Evolutionary conservation across 2,888 invertebrate genomes (phyloP), one percentile per base, ranked within the genome.

Genomic region (Andrena bicolor): DNA sequence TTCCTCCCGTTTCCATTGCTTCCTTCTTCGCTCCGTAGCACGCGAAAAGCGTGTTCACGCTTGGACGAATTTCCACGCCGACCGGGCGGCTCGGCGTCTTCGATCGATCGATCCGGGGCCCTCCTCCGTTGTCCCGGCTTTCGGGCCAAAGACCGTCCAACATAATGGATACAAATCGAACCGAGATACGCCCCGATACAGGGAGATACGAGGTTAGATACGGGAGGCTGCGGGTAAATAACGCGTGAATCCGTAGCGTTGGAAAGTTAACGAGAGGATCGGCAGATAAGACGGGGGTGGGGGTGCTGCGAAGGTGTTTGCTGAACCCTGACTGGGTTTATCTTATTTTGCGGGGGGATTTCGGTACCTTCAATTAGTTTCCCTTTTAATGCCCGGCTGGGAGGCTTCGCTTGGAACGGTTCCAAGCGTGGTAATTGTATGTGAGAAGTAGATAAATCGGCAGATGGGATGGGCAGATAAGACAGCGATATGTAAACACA

Each of bases 151-250:
- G 72, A 48, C 72, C 49, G 58, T 71, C 77, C 51, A 10, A 51
- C 30, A 74, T 77, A 82, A 83, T 61, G 76, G 87, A 86, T 86
- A 86, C 81, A 75, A 86, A 86, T 86, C 86, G 86, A 75, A 71
- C 49, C 58, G 7, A 81, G 82, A 81, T 81, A 56, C 63, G 61
- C 20, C 35, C 20, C 66, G 75, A 75, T 65, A 68, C 10, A 16
- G 10, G 16, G 41, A 79, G 79, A 80, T 74, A 61, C 70, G 35
- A 60, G 69, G 53, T 60, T 70, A 73, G 82, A 76, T 73, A 76
- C n/a, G 10, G 41, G 51, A 20, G 66, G 51, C 48, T 74, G 75
- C 23, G 65, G 68, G 65, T 49, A 65, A 73, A 73, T 73, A 73
- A 72, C n/a, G 76, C 72, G 76, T 76, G 41, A 76, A 81, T 30